These are phyloP conservation scores for Desmophyllum pertusum DNA, from an alignment of 92 coral and sea anemone species.

Conservation along the genomic window DNA sequence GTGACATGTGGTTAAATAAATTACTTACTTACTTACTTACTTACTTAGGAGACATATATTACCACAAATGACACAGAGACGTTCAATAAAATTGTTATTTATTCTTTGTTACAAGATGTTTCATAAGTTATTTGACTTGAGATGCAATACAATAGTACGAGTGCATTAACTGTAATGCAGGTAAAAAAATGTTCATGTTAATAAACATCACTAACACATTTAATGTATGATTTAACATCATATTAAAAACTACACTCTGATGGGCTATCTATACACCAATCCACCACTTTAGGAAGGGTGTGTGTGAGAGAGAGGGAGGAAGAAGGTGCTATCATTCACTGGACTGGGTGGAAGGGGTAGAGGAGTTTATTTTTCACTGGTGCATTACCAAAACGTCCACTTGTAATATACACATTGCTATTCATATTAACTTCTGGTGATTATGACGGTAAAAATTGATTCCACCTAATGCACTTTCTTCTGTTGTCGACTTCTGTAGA, in stretches of 20 bases:
- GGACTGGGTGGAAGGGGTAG: not conserved
- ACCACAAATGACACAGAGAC: not conserved
- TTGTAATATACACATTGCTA: not conserved
- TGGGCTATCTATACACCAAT: not conserved
- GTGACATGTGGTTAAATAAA: too few relatives aligned
- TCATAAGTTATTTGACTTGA: not conserved
- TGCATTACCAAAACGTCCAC: not conserved
- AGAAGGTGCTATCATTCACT: not conserved
- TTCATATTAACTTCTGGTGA: not conserved
- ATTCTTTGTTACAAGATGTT: slow-evolving; percentile 5
- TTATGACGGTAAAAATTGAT: not conserved
- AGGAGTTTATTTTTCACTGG: not conserved
- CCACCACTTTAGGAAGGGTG: not conserved
- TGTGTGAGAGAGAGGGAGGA: not conserved
- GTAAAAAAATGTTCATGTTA: not conserved
- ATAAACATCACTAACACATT: not conserved
- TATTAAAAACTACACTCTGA: not conserved
- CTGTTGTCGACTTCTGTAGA: slow-evolving; percentile 95
- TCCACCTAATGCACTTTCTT: slow-evolving; percentile 79
- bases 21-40: too few relatives aligned
- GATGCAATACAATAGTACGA: not conserved
- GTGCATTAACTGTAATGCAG: not conserved
- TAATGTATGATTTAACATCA: not conserved
- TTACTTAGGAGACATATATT: not conserved
- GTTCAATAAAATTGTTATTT: not conserved